Percentiles rank a stretch among this genome's conserved stretches.
phyloP scores from a whole-genome alignment of 30 jellyfish, hydroid and myxozoan genomes.

The Rhopilema esculentum region DNA sequence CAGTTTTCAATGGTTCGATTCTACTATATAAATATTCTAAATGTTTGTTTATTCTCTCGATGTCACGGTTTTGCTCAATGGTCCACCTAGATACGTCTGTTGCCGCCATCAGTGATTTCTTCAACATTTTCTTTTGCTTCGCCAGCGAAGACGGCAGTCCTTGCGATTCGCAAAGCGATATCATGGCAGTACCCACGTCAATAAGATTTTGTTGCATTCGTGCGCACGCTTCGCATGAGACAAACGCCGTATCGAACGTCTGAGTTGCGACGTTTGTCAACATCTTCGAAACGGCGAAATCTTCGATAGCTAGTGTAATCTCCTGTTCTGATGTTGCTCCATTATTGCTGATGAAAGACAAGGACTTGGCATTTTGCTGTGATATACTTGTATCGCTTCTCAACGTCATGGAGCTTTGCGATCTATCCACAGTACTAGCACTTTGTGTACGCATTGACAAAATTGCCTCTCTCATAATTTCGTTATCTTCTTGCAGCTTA shows the following conservation, averaged over 20 bases:
- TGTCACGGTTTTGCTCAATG: slow-evolving; percentile 78
- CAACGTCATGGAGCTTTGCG: slow-evolving; percentile 7
- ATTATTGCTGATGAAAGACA: background rate
- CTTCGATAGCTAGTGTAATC: slow-evolving; percentile 24
- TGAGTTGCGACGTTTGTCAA: slow-evolving; percentile 68
- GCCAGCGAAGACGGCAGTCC: slow-evolving; percentile 88
- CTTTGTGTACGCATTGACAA: slow-evolving; percentile 51
- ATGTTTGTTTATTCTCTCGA: slow-evolving; percentile 74
- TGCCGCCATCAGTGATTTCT: slow-evolving; percentile 79
- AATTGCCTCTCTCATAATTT: slow-evolving; percentile 49
- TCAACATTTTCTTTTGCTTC: slow-evolving; percentile 68
- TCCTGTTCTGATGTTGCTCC: background rate
- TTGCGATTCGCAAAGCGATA: slow-evolving; percentile 83
- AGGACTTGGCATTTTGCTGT: background rate
- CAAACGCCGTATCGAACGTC: slow-evolving; percentile 93
- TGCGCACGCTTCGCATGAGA: slow-evolving; percentile 85
- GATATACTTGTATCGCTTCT: slow-evolving; percentile 1
- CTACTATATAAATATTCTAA: slow-evolving; percentile 51
- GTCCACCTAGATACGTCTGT: slow-evolving; percentile 80
- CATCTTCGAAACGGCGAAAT: slow-evolving; percentile 30
- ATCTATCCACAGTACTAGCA: slow-evolving; percentile 39
- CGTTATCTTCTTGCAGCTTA: slow-evolving; percentile 48
- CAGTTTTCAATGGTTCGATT: slow-evolving; percentile 70
- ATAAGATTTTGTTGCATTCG: slow-evolving; percentile 78
- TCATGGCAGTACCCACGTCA: slow-evolving; percentile 75